Percentiles rank a stretch among this genome's conserved stretches.
Evolutionary conservation across 2,113 vertebrate species (phyloP).

Genomic region (Pardalotus punctatus): DNA sequence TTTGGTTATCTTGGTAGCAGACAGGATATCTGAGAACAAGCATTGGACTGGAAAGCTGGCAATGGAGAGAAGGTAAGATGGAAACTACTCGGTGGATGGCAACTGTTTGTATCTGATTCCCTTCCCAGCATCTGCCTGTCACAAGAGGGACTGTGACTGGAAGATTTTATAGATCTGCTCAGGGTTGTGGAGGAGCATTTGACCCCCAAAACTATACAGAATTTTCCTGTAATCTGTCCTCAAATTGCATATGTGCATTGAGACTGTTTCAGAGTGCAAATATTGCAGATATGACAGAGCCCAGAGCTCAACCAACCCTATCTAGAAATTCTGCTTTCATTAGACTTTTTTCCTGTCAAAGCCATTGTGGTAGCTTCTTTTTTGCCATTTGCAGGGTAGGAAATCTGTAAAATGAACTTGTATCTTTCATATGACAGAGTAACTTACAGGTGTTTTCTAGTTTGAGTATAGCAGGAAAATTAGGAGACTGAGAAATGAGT

Average conservation of each 20-base stretch:
- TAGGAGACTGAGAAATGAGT: not conserved
- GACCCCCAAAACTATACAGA: not conserved
- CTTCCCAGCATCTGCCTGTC: not conserved
- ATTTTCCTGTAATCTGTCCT: not conserved
- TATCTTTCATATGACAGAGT: not conserved
- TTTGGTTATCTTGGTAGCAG: not conserved
- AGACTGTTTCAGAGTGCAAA: not conserved
- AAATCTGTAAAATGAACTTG: not conserved
- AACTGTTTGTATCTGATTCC: not conserved
- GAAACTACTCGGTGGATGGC: not conserved
- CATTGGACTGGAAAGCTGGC: not conserved
- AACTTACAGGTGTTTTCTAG: not conserved
- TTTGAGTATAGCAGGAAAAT: not conserved
- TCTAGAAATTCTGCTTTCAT: not conserved
- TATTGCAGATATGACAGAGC: not conserved
- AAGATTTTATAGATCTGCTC: not conserved
- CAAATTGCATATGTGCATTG: not conserved
- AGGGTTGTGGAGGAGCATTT: not conserved
- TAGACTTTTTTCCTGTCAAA: not conserved
- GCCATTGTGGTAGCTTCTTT: fast-evolving
- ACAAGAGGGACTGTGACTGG: not conserved
- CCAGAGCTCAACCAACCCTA: not conserved
- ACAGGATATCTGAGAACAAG: not conserved
- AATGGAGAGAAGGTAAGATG: not conserved
- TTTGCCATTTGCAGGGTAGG: not conserved